Evolutionary conservation across 2,797 vertebrate genomes (phyloP).

Genomic region (Bradypodion pumilum): DNA sequence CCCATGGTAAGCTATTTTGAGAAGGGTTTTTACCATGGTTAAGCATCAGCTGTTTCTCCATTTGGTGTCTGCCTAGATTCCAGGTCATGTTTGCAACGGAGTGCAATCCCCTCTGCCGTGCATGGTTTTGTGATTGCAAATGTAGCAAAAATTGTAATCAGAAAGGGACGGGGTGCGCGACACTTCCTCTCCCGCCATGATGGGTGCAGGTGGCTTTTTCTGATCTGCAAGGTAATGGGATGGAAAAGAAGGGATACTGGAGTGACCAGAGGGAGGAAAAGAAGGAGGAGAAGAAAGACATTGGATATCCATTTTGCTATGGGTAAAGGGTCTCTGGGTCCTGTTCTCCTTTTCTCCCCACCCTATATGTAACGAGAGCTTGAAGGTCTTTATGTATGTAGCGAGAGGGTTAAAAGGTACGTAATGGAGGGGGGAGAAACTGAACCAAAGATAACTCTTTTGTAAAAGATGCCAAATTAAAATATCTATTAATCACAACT

Average conservation of each 20-base stretch:
- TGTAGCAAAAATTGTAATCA: background rate
- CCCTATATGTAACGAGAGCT: background rate
- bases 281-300: too few species aligned
- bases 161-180: background rate
- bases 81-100: background rate
- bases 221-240: background rate
- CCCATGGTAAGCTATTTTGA: background rate
- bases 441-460: constrained; percentile 7
- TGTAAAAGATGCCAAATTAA: constrained; percentile 35
- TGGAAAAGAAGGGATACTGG: background rate
- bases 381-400: constrained; percentile 3
- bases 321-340: background rate
- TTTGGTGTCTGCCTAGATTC: background rate
- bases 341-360: background rate
- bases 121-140: background rate
- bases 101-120: background rate
- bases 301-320: too few species aligned
- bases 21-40: background rate
- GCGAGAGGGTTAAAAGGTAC: background rate
- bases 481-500: background rate
- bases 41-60: background rate
- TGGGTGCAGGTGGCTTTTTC: background rate
- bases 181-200: background rate
- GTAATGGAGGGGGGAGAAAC: background rate
- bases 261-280: too few species aligned